A percentile compares a stretch with the other conserved stretches of the same genome.
Conservation (phyloP, 2,113 vertebrate genomes). For the Tragulus kanchil region DNA sequence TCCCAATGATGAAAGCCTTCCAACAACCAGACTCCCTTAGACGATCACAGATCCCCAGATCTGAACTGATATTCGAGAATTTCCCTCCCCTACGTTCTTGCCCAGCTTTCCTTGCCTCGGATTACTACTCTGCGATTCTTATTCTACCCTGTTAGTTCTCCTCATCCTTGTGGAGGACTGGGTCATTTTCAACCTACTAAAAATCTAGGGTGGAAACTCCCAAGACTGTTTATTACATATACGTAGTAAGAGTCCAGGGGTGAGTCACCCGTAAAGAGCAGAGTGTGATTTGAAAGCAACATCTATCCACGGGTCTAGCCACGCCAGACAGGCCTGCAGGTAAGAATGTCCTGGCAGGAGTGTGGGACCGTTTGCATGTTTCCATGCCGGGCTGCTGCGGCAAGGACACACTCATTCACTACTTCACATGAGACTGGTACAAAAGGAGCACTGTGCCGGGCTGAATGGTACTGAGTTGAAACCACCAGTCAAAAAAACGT, state of each 20-base stretch:
- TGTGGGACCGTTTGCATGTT: rapidly evolving
- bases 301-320: background rate
- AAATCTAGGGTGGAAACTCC: background rate
- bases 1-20: background rate
- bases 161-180: background rate
- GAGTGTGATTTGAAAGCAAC: background rate
- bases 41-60: background rate
- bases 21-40: background rate
- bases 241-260: background rate
- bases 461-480: background rate
- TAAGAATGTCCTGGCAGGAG: no score
- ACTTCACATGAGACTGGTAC: background rate
- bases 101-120: background rate
- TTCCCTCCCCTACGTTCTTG: background rate
- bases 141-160: background rate
- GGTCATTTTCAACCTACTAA: background rate
- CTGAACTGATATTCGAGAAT: background rate
- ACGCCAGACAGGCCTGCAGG: background rate
- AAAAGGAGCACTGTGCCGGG: background rate
- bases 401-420: background rate
- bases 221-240: background rate
- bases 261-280: background rate
- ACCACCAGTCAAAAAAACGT: background rate
- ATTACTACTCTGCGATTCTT: background rate
- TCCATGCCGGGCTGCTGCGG: background rate